These are phyloP conservation scores for Diloba caeruleocephala DNA, from an alignment of 2,888 invertebrate genomes.

Conservation along the genomic window DNA sequence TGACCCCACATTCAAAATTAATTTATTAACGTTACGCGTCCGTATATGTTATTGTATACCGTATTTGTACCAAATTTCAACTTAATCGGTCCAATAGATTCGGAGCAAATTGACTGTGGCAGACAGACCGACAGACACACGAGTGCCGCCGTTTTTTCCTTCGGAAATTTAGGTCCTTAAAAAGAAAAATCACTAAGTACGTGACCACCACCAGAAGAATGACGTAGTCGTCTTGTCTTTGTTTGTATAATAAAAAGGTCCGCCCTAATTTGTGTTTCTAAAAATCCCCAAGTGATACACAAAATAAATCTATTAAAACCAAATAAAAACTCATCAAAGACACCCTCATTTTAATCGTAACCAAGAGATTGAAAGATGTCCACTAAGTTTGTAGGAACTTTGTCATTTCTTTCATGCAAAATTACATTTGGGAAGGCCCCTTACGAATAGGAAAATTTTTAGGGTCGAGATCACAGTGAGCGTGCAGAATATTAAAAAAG, in stretches of 20 bases:
- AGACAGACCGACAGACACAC: no score
- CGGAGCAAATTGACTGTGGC: no score
- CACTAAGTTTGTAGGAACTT: constrained; percentile 75
- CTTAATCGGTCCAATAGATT: no score
- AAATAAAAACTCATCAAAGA: constrained; percentile 55
- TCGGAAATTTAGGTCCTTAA: no score
- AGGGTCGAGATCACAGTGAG: constrained; percentile 82
- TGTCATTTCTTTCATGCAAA: constrained; percentile 86
- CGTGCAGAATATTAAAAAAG: constrained; percentile 88
- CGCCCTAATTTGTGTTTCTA: neutral
- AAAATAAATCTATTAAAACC: constrained; percentile 42
- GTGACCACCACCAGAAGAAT: no score
- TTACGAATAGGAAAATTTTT: constrained; percentile 76
- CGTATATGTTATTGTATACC: no score
- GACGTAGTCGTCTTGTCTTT: no score
- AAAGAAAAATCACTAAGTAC: no score
- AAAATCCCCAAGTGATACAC: constrained; percentile 15
- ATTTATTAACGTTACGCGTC: no score
- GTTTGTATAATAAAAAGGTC: neutral
- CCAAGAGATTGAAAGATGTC: constrained; percentile 72
- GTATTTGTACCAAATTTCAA: no score
- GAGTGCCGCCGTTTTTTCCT: no score
- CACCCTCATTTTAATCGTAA: constrained; percentile 50
- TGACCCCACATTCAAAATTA: no score
- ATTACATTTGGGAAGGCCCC: constrained; percentile 80